Base-by-base conservation (phyloP, 2,888 invertebrate genomes). In the Suillia variegata region DNA sequence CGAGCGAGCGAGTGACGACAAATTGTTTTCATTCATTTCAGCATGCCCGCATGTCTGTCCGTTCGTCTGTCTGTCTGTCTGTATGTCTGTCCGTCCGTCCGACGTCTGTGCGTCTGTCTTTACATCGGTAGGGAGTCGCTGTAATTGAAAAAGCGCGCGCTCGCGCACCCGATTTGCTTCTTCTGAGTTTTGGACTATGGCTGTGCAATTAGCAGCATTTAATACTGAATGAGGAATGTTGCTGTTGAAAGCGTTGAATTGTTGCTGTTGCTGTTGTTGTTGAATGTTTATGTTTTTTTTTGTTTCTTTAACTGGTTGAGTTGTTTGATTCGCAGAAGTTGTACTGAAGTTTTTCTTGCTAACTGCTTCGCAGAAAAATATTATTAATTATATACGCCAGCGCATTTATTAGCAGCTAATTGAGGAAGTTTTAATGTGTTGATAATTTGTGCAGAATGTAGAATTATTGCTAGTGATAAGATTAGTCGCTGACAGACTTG, bases 21-120 rank as follows among this genome's bases (percentile, higher is more conserved):
- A 61, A 61, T 61, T 61, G 56, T 61, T 56, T 57, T 50, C 60
- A 61, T 61, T 56, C 60, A 61, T 61, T 57, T 45, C 47, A 48
- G 3, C 38, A 4, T 3, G 38, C 38, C 10, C 12, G 13, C 3
- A 13, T n/a, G 38, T n/a, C 26, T n/a, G 26, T 26, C 26, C 26
- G 26, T n/a, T 26, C 26, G n/a, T n/a, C n/a, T n/a, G n/a, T n/a
- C n/a, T n/a, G n/a, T n/a, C n/a, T n/a, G n/a, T n/a, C n/a, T n/a
- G n/a, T n/a, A n/a, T n/a, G n/a, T 31, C 31, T 31, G 31, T 8
- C n/a, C n/a, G n/a, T n/a, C n/a, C 26, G 26, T 26, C 26, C 26
- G 26, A 6, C 26, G n/a, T n/a, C n/a, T n/a, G n/a, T n/a, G n/a
- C n/a, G n/a, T n/a, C n/a, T n/a, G n/a, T n/a, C n/a, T n/a, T n/a